Evolutionary conservation across 2,113 vertebrate genomes (phyloP), one percentile per base, ranked within the genome.

Genomic region (Neolamprologus brichardi): DNA sequence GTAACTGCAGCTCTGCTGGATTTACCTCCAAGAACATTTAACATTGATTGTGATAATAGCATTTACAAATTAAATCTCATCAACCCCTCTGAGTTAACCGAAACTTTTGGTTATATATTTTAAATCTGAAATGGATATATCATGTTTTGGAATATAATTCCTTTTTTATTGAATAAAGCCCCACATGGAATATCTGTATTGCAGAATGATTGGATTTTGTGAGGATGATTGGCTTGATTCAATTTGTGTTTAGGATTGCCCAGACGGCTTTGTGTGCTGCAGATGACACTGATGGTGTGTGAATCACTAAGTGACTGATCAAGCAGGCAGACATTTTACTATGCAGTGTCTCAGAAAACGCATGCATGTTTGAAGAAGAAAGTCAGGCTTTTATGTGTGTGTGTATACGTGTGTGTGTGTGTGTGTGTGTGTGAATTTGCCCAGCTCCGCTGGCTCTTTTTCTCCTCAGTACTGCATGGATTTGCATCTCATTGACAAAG

Each of bases 401-500:
- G 18, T 51, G 8, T 12, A n/a, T 20, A 4, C 7, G 5, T 10
- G 49, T 15, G 30, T 87, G 77, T 44, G 30, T 60, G 83, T 44
- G 34, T 78, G 56, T 77, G 30, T 60, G 70, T 51, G 49, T 18
- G 46, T 46, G 39, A 12, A 44, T 6, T 37, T 62, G 53, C 79
- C 60, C 52, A 46, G 46, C 58, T 85, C 84, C 37, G 18, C 81
- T 82, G 86, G 82, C 81, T 90, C 58, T 78, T 90, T 82, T 72
- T 75, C 75, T 84, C 83, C 75, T 84, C 51, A 30, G 53, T 85
- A 88, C 88, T 91, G 93, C 92, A 93, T 93, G 93, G 93, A 95
- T 94, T 94, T 94, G 92, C 94, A 95, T 95, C 91, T 94, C 92
- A 95, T 94, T 93, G 88, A 90, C 87, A 87, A 93, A 90, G 79